Evolutionary conservation across 23 tunicate genomes (phyloP), one percentile per base, ranked within the genome.

Genomic region (Ascidia mentula): DNA sequence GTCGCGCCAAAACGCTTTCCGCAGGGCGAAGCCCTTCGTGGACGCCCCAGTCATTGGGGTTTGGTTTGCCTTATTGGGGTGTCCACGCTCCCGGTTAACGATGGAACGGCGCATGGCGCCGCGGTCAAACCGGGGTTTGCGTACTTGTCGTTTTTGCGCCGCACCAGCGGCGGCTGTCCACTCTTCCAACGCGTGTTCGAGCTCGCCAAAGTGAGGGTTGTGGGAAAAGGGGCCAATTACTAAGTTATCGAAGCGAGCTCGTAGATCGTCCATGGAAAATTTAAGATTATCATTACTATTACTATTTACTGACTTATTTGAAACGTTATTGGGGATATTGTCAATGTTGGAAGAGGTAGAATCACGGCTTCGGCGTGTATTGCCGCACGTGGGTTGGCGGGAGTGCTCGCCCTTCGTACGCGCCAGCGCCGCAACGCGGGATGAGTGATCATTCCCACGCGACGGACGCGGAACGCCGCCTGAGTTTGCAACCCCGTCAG

Each of bases 1-100:
- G 79, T 75, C 59, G 15, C 79, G 32, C 79, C 79, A 75, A 37
- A 75, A 75, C 36, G 59, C 79, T 3, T 35, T 37, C 6, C 59
- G 79, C 15, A 75, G 59, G 32, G 59, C 39, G 18, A 3, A 34
- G 38, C 75, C 75, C 75, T 71, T 71, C 38, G 39, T 3, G 75
- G 38, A 71, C 35, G 6, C 9, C 39, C 39, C 39, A 36, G 39
- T 71, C 39, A 34, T 71, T 71, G 75, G 38, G 18, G 75, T 5
- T 36, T 36, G 34, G 13, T 3, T 34, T 34, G 1, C 75, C 38
- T 34, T 34, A 18, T 71, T 36, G 39, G 39, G 38, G 35, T 36
- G 75, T 34, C 75, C 75, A 36, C 39, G 39, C 75, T 36, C 39
- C 39, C 75, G 75, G 13, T 71, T 18, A 36, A 34, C 13, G 9